These are phyloP conservation scores for Noctua comes DNA, from an alignment of 2,888 invertebrate species.

Conservation along the genomic window DNA sequence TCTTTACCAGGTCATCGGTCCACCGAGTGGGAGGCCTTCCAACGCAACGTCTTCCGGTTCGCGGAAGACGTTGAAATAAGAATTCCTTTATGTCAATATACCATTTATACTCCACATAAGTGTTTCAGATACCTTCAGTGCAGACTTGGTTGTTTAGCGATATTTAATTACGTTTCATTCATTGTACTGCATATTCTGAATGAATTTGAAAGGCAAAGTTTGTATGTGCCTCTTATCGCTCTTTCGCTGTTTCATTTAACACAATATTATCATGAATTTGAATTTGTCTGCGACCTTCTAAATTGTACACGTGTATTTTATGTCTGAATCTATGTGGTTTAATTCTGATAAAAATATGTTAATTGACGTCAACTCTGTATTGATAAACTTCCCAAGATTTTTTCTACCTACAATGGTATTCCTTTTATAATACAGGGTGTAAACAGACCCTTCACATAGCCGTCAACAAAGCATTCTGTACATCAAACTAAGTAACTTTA, in stretches of 20 bases:
- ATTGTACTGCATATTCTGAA: constrained; percentile 5
- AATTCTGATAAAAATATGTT: background rate
- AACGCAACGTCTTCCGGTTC: too few species aligned
- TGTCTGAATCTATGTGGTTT: background rate
- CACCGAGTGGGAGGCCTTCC: too few species aligned
- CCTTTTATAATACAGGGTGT: constrained; percentile 7
- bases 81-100: background rate
- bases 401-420: background rate
- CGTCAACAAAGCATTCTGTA: too few species aligned
- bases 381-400: constrained; percentile 6
- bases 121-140: background rate
- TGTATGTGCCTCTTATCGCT: background rate
- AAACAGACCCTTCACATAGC: too few species aligned
- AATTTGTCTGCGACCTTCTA: background rate
- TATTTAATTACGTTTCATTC: background rate
- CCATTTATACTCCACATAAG: too few species aligned
- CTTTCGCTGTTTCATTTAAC: background rate
- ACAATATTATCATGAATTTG: constrained; percentile 14
- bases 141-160: background rate
- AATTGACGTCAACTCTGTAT: background rate
- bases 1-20: too few species aligned
- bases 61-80: too few species aligned
- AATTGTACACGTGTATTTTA: background rate
- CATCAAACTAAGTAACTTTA: too few species aligned
- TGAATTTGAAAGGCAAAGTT: constrained; percentile 19